A percentile compares a stretch with the other conserved stretches of the same genome.
These are phyloP conservation scores for Aphidius gifuensis DNA, from an alignment of 1,140 invertebrate genomes.

Conservation along the genomic window DNA sequence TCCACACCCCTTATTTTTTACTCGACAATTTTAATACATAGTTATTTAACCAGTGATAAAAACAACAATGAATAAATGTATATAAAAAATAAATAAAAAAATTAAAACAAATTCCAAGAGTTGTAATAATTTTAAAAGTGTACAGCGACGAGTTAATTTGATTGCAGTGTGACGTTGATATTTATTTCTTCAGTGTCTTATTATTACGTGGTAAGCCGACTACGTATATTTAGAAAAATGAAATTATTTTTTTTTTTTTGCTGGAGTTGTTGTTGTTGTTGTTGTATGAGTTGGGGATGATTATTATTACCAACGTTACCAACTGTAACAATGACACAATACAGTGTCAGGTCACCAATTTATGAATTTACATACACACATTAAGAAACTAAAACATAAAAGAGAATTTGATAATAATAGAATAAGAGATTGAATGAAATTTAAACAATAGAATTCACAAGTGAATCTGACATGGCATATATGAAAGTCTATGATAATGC, in stretches of 20 bases:
- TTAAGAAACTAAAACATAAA: constrained; percentile 22
- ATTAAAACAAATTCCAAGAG: neutral
- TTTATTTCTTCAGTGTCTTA: constrained; percentile 16
- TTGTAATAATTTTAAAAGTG: neutral
- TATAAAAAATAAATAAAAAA: constrained; percentile 4
- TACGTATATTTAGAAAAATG: constrained; percentile 24
- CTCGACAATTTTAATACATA: too few relatives aligned
- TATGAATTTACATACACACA: constrained; percentile 25
- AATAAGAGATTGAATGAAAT: constrained; percentile 22
- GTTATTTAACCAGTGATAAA: too few relatives aligned
- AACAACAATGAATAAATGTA: too few relatives aligned
- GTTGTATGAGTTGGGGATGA: constrained; percentile 3
- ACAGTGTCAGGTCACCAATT: constrained; percentile 30
- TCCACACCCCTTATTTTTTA: too few relatives aligned
- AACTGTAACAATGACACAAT: constrained; percentile 29
- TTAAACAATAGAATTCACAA: constrained; percentile 21
- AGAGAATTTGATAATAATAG: constrained; percentile 29
- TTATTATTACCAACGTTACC: constrained; percentile 33
- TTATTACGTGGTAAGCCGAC: constrained; percentile 25
- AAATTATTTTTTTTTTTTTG: neutral
- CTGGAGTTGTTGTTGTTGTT: too few relatives aligned
- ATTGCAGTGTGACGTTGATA: constrained; percentile 14
- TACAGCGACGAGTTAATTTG: constrained; percentile 21
- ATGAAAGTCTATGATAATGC: constrained; percentile 35
- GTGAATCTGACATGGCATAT: constrained; percentile 32